These are phyloP conservation scores for Macrobrachium nipponense DNA, from an alignment of 1,140 invertebrate species.

Conservation along the genomic window DNA sequence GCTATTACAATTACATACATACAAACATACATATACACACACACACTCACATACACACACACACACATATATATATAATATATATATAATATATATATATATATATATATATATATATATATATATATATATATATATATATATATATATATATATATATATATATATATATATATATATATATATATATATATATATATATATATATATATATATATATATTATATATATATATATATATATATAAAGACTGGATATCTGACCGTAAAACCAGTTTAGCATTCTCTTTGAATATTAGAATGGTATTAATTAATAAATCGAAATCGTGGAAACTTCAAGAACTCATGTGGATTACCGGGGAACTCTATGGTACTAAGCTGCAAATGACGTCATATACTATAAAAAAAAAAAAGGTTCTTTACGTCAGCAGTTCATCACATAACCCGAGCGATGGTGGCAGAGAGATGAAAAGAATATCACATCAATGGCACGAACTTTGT, in stretches of 20 bases:
- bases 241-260: background rate
- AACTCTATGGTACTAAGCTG: too few relatives aligned
- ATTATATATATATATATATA: background rate
- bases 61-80: conserved; percentile 19
- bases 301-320: too few relatives aligned
- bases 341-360: too few relatives aligned
- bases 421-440: too few relatives aligned
- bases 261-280: background rate
- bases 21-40: conserved; percentile 19
- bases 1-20: too few relatives aligned
- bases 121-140: conserved; percentile 22
- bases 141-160: conserved; percentile 39
- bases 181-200: conserved; percentile 8
- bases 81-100: background rate
- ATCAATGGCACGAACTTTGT: too few relatives aligned
- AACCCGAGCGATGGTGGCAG: too few relatives aligned
- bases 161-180: conserved; percentile 33
- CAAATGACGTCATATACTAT: too few relatives aligned
- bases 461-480: too few relatives aligned
- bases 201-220: conserved; percentile 17
- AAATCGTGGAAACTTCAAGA: too few relatives aligned
- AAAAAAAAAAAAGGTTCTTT: too few relatives aligned
- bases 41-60: conserved; percentile 1
- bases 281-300: background rate
- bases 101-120: conserved; percentile 15